A percentile compares a stretch with the other conserved stretches of the same genome.
phyloP scores from a whole-genome alignment of 2,797 vertebrate species.

The Peromyscus melanophrys region DNA sequence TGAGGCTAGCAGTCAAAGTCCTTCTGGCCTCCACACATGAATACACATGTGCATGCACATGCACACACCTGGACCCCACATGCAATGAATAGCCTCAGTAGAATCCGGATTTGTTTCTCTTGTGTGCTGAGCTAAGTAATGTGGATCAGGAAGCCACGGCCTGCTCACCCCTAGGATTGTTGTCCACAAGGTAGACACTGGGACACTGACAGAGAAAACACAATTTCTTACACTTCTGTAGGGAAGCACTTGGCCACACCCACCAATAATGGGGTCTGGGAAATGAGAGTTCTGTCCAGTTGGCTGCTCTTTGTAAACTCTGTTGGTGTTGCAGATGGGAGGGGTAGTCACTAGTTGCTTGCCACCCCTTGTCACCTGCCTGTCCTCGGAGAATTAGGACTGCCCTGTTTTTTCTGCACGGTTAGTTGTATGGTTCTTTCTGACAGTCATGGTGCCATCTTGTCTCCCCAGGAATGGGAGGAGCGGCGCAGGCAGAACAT shows the following conservation, averaged over 20 bases:
- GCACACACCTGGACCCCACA: neutral
- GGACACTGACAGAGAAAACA: too few species aligned
- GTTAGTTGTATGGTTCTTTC: too few species aligned
- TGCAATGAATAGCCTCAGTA: neutral
- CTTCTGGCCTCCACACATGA: neutral
- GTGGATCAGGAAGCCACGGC: neutral
- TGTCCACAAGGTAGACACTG: neutral
- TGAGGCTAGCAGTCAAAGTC: neutral
- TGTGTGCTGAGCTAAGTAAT: neutral
- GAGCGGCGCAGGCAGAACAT: conserved; percentile 96
- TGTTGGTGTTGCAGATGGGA: neutral
- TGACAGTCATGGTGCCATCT: neutral
- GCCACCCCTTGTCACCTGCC: neutral
- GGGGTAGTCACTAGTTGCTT: neutral
- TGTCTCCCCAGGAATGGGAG: conserved; percentile 93
- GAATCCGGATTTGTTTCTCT: neutral
- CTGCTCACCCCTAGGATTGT: neutral
- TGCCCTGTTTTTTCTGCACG: too few species aligned
- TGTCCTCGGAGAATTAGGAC: neutral
- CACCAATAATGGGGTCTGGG: neutral
- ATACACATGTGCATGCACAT: too few species aligned
- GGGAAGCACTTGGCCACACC: neutral
- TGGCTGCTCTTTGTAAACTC: neutral
- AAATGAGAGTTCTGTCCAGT: too few species aligned
- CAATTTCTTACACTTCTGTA: neutral